Conservation (phyloP, 1,140 invertebrate genomes). For the Conus betulinus region DNA sequence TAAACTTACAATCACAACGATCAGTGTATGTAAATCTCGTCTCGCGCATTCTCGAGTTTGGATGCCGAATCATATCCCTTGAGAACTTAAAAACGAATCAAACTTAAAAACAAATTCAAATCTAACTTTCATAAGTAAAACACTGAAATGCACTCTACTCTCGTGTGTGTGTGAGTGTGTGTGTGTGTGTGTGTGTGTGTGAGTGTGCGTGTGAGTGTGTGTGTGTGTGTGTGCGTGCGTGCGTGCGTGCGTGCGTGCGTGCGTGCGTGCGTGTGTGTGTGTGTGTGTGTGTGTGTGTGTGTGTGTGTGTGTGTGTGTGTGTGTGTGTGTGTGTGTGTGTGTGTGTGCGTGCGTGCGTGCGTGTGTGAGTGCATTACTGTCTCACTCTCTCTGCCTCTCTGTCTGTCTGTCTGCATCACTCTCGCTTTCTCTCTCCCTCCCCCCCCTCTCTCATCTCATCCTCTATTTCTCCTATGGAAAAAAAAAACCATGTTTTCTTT, state of each 20-base stretch:
- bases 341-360: neutral
- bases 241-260: no score
- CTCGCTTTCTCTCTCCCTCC: neutral
- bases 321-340: neutral
- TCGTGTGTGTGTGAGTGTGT: neutral
- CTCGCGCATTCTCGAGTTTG: no score
- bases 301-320: conserved; percentile 13
- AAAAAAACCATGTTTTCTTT: no score
- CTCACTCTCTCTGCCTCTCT: neutral
- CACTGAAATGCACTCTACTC: neutral
- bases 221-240: neutral
- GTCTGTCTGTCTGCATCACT: neutral
- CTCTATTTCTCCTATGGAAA: no score
- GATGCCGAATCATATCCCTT: no score
- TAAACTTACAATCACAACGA: no score
- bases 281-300: neutral
- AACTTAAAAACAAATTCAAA: neutral
- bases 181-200: neutral
- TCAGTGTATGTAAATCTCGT: no score
- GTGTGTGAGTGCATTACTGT: neutral
- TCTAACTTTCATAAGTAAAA: neutral
- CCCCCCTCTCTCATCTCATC: no score
- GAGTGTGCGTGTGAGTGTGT: neutral
- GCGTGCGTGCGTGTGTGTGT: neutral
- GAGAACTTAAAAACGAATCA: neutral